Evolutionary conservation across 2,113 vertebrate genomes (phyloP).

Genomic region (Oncorhynchus clarkii): DNA sequence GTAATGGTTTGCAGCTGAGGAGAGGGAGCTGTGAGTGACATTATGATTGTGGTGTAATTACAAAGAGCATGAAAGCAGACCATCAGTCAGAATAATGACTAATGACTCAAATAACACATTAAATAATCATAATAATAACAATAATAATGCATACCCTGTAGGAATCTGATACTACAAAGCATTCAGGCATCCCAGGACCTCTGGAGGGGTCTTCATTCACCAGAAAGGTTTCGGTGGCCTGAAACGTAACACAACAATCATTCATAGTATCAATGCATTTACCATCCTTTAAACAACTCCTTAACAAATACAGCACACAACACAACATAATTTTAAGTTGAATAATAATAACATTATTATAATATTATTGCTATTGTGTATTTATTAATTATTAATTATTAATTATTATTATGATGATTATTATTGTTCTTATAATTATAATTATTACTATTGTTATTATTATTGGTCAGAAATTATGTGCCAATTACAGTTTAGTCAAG

Average conservation of each 20-base stretch:
- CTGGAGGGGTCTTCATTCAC: conserved; percentile 80
- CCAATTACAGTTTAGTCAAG: not conserved
- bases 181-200: conserved; percentile 80
- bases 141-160: conserved; percentile 75
- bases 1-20: conserved; percentile 80
- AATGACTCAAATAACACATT: conserved; percentile 68
- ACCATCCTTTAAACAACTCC: not conserved
- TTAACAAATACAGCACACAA: not conserved
- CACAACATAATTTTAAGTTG: not conserved
- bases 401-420: not conserved
- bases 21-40: conserved; percentile 75
- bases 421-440: no score
- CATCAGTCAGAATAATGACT: conserved; percentile 66
- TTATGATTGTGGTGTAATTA: conserved; percentile 78
- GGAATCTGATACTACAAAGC: conserved; percentile 81
- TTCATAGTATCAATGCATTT: conserved; percentile 4
- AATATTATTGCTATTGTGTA: not conserved
- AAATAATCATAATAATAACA: conserved; percentile 46
- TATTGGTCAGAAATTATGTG: not conserved
- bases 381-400: not conserved
- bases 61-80: conserved; percentile 68
- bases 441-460: no score
- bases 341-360: not conserved
- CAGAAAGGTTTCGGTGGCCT: conserved; percentile 80
- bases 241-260: conserved; percentile 69